Conservation (phyloP, 2,797 vertebrate species). For the Accipiter superciliosus region DNA sequence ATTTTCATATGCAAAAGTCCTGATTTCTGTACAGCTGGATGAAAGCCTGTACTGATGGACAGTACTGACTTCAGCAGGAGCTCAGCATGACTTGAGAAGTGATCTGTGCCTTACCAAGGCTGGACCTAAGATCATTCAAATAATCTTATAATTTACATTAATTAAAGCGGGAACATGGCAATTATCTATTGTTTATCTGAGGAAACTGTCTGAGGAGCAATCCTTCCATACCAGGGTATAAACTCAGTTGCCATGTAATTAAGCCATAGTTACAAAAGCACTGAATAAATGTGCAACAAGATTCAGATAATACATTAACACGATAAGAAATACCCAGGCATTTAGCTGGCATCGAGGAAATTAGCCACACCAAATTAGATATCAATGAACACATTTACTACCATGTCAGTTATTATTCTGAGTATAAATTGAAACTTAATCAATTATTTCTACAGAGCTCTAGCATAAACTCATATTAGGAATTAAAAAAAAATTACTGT, state of each 20-base stretch:
- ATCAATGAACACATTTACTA: constrained; percentile 23
- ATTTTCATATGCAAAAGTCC: background rate
- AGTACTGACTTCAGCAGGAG: background rate
- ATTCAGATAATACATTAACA: background rate
- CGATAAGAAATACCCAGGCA: background rate
- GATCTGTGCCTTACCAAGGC: background rate
- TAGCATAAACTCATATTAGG: background rate
- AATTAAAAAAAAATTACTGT: background rate
- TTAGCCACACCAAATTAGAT: constrained; percentile 45
- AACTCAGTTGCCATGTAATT: constrained; percentile 24
- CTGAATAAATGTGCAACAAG: constrained; percentile 5
- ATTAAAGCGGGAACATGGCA: background rate
- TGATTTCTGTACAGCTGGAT: background rate
- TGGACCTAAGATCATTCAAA: background rate
- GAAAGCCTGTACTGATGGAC: background rate
- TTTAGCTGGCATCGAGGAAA: constrained; percentile 35
- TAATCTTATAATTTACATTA: background rate
- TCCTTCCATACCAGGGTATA: background rate
- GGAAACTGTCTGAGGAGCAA: background rate
- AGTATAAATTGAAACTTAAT: constrained; percentile 16
- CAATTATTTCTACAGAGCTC: constrained; percentile 23
- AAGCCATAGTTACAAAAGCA: constrained; percentile 12
- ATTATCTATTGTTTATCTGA: constrained; percentile 31
- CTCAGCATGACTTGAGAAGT: background rate
- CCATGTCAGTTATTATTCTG: background rate